Base-by-base conservation (phyloP, 1,140 invertebrate genomes). In the Rhopalosiphum maidis region DNA sequence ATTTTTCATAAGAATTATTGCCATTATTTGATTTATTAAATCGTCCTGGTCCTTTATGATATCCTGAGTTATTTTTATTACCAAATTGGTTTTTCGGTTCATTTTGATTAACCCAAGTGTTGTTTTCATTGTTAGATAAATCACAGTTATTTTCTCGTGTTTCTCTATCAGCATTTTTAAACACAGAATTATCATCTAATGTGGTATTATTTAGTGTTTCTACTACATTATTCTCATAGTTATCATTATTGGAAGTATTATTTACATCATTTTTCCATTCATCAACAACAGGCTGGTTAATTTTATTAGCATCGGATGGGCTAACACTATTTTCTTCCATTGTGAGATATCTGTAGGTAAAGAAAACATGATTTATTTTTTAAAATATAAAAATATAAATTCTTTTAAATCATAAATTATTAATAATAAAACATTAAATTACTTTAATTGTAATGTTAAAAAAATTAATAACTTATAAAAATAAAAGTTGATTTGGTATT, bases 211-310 rank as follows among this genome's bases (percentile, higher is more conserved):
- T 54, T 6, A 89, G 25, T 55, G 48, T 37, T 89, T 89, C 23
- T 15, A 41, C 51, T 37, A 89, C 15, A 6, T 37, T 89, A 25
- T 89, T 48, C 1, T 54, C 46, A 35, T 54, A 5, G n/a, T 54
- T 25, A 55, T 55, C 48, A 89, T 55, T 54, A 55, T 54, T 2
- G 1, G 88, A 55, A 54, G 23, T 55, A 55, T 87, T 46, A 48
- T 89, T 89, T 55, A 4, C 7, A 89, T 55, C 35, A 37, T 22
- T 88, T 88, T 88, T 89, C 88, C 88, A 89, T 89, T 89, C 88
- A 25, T 23, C 51, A 21, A 89, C 51, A 55, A 51, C 23, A 23
- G 48, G 35, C n/a, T 55, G 88, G 25, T 3, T 35, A 5, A 11
- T 89, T 89, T 41, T 9, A 22, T 89, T 55, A 25, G 51, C 0